A percentile compares a stretch with the other conserved stretches of the same genome.
phyloP scores from a whole-genome alignment of 2,888 invertebrate genomes.

The Cotesia congregata region DNA sequence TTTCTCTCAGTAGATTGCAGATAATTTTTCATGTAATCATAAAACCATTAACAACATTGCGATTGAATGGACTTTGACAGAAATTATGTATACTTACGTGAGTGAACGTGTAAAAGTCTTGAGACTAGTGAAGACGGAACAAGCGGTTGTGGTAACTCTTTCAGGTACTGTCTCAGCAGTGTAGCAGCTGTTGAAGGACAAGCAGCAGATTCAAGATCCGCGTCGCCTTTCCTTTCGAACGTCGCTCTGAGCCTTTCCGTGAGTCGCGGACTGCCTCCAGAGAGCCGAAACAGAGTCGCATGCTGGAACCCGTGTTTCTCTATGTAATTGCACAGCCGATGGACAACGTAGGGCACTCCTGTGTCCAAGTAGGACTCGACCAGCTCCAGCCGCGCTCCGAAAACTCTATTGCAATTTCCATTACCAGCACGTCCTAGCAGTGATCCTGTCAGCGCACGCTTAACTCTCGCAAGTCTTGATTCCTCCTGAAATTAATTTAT shows the following conservation, averaged over 20 bases:
- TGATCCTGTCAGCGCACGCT: constrained; percentile 65
- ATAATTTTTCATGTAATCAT: neutral
- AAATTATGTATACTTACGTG: constrained; percentile 56
- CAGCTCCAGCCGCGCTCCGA: constrained; percentile 65
- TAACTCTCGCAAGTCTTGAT: constrained; percentile 66
- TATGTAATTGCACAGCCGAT: constrained; percentile 70
- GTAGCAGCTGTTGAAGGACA: constrained; percentile 74
- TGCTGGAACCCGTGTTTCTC: constrained; percentile 68
- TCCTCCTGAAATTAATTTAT: constrained; percentile 57
- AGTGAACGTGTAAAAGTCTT: constrained; percentile 62
- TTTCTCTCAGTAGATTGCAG: neutral
- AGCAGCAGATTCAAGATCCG: constrained; percentile 71
- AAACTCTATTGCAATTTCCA: constrained; percentile 57
- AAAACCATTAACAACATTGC: constrained; percentile 9
- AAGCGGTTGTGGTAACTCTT: constrained; percentile 73
- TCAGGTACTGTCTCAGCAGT: constrained; percentile 73
- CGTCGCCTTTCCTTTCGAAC: constrained; percentile 73
- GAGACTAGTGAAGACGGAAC: constrained; percentile 71
- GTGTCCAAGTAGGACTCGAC: constrained; percentile 65
- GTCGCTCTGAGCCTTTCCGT: constrained; percentile 72
- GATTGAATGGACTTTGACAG: neutral
- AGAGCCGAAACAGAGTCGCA: constrained; percentile 71
- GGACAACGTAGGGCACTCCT: constrained; percentile 68
- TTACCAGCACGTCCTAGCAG: constrained; percentile 60
- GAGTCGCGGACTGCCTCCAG: constrained; percentile 72